These are phyloP conservation scores for Eupithecia vulgata DNA, from an alignment of 2,888 invertebrate genomes.

Conservation along the genomic window DNA sequence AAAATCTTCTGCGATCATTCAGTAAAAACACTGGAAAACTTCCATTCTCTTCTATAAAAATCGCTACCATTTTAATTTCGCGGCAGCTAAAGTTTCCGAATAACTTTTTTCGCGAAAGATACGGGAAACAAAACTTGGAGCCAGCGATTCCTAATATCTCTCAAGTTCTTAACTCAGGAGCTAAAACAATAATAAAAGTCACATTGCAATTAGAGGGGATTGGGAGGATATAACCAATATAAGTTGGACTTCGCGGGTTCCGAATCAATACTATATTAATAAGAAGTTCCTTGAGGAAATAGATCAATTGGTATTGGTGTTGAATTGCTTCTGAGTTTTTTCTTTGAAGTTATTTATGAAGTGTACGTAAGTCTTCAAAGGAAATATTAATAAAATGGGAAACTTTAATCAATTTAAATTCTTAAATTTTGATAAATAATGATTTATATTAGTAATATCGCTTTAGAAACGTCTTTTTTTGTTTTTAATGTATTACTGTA, in stretches of 20 bases:
- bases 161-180: slow-evolving; percentile 53
- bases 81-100: slow-evolving; percentile 16
- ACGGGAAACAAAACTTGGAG: slow-evolving; percentile 42
- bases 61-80: slow-evolving; percentile 15
- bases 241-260: slow-evolving; percentile 47
- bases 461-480: too few species aligned
- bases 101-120: slow-evolving; percentile 23
- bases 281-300: slow-evolving; percentile 27
- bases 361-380: not conserved
- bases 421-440: too few species aligned
- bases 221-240: slow-evolving; percentile 51
- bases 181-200: slow-evolving; percentile 66
- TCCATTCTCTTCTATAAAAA: slow-evolving; percentile 7
- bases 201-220: slow-evolving; percentile 62
- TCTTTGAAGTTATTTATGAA: slow-evolving; percentile 12
- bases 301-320: slow-evolving; percentile 19
- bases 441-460: too few species aligned
- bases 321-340: slow-evolving; percentile 30
- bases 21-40: not conserved
- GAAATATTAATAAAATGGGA: not conserved
- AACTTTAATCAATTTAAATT: too few species aligned
- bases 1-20: not conserved
- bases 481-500: too few species aligned
- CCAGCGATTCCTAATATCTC: slow-evolving; percentile 45
- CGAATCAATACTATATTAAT: slow-evolving; percentile 28